These are phyloP conservation scores for Baccha elongata DNA, from an alignment of 2,888 invertebrate species.

Conservation along the genomic window DNA sequence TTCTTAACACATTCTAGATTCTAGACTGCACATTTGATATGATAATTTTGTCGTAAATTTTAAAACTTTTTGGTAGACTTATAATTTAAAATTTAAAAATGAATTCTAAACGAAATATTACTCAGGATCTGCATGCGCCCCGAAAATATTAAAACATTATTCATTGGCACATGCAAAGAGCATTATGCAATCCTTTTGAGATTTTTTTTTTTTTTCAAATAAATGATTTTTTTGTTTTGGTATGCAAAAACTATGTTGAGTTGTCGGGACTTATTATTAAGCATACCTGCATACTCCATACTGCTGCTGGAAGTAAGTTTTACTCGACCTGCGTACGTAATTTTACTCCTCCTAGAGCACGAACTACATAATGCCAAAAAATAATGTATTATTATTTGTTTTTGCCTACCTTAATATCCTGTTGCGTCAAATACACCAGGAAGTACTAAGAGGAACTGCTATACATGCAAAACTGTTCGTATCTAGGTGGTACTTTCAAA, in stretches of 20 bases:
- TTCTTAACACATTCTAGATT: no score
- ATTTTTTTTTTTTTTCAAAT: constrained; percentile 31
- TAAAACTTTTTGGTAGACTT: neutral
- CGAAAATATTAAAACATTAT: constrained; percentile 56
- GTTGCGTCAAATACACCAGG: constrained; percentile 82
- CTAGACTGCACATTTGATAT: no score
- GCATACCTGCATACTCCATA: no score
- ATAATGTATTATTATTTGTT: constrained; percentile 51
- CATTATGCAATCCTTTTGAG: constrained; percentile 8
- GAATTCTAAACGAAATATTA: constrained; percentile 13
- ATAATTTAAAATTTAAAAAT: constrained; percentile 14
- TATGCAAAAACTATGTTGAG: constrained; percentile 14
- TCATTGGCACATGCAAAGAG: constrained; percentile 31
- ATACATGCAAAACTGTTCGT: constrained; percentile 82
- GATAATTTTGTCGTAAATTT: no score
- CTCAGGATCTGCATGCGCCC: no score
- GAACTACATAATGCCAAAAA: no score
- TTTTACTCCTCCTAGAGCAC: no score
- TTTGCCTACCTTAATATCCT: constrained; percentile 80
- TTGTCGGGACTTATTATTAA: neutral
- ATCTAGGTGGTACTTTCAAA: constrained; percentile 83
- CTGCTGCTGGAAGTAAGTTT: no score
- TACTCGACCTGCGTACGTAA: no score
- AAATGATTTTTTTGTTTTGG: constrained; percentile 26
- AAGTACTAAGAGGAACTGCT: constrained; percentile 82